phyloP scores from a whole-genome alignment of 2,113 vertebrate genomes.

The Dryoscopus gambensis region DNA sequence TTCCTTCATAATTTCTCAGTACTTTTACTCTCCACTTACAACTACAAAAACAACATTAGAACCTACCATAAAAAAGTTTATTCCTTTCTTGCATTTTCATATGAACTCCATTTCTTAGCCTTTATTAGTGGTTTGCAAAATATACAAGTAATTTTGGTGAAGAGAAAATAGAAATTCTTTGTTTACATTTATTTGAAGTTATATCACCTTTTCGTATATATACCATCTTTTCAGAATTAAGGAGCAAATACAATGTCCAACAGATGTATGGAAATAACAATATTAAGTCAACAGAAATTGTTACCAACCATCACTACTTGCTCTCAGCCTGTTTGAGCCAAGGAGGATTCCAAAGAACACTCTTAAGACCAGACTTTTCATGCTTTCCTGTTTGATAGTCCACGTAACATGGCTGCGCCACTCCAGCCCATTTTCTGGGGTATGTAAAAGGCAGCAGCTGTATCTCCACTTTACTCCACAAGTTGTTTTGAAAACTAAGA shows the following conservation, averaged over 20 bases:
- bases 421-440: not conserved
- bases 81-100: not conserved
- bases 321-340: not conserved
- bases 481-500: not conserved
- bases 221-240: not conserved
- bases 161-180: not conserved
- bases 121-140: not conserved
- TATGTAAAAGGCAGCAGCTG: not conserved
- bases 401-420: not conserved
- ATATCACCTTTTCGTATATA: not conserved
- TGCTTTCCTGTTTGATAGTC: not conserved
- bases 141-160: not conserved
- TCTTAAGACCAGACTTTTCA: not conserved
- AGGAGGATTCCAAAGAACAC: not conserved
- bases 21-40: not conserved
- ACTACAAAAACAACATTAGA: not conserved
- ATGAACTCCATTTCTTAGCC: not conserved
- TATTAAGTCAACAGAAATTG: not conserved
- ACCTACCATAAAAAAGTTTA: not conserved
- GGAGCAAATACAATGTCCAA: not conserved
- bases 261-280: not conserved
- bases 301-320: not conserved
- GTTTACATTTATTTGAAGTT: not conserved
- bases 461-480: not conserved
- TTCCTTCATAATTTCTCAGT: not conserved